Evolutionary conservation across 2,888 invertebrate genomes (phyloP), one percentile per base, ranked within the genome.

Genomic region (Toxonevra muliebris): DNA sequence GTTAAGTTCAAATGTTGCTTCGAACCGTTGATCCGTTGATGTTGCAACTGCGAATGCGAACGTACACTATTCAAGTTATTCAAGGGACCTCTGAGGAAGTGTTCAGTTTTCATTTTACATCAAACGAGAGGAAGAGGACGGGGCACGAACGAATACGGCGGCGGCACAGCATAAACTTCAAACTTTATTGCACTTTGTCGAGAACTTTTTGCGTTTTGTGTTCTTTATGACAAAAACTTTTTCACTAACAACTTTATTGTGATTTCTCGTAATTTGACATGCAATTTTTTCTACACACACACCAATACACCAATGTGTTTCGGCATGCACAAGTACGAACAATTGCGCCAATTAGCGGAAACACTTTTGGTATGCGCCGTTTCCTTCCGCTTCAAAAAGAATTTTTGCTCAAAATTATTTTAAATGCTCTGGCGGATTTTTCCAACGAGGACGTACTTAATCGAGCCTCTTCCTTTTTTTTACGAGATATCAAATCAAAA

Each of bases 91-190:
- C 74, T 79, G 72, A 76, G 74, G 69, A 78, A 79, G 74, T 79
- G 79, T 79, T 83, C 82, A 75, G 82, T 80, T 84, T 81, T 84
- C 84, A 84, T 84, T 82, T 80, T 84, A 61, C 69, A 65, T 67
- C 59, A 20, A 63, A 57, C 65, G 41, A 62, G 43, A 43, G 20
- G 59, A 60, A 20, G 54, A 52, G 45, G 62, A 17, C n/a, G 13
- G 45, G 61, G 42, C 59, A 57, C 62, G 65, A 65, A 65, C 50
- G 54, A 48, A 52, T 15, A 58, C 19, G 52, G 59, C 65, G 63
- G 64, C 11, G 50, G 66, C 30, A 17, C 40, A 66, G 71, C 69
- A 72, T 71, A 71, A 69, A 65, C 65, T 62, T 71, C 54, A 57
- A 54, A 64, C 64, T 54, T 59, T 40, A 13, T 17, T 20, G 54